Base-by-base conservation (phyloP, 2,113 vertebrate species). In the Tetrao urogallus region DNA sequence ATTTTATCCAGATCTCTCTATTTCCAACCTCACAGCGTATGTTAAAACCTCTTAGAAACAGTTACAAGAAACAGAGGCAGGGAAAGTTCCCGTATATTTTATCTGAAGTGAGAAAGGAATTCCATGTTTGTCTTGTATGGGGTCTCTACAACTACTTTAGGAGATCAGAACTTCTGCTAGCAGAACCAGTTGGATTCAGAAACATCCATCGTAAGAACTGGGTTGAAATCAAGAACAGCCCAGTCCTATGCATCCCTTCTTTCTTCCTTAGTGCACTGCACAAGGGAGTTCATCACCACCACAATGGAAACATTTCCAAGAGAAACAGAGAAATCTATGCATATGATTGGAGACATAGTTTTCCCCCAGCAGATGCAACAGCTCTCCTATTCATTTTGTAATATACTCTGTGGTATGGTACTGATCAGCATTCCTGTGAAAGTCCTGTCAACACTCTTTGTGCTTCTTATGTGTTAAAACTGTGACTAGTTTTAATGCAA, bases 131-230 rank as follows among this genome's bases (percentile, higher is more conserved):
- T 20, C 64, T 89, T 70, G 19, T 22, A 61, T 34, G 48, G 79
- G 14, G 30, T 89, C 71, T 86, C 61, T 43, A 54, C 21, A 88
- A 70, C 54, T 63, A 80, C 18, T 86, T 74, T 7, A 63, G 71
- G 69, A 83, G 69, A 77, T 10, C 24, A 74, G 79, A 88, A 93
- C 88, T 88, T 94, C 78, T 74, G 54, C 54, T 61, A 77, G 79
- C 34, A 45, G 30, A 90, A 91, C 50, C 38, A 86, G 64, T 2
- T 60, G 64, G 34, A 71, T 56, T 38, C 45, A 77, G 45, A 86
- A 90, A 74, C 30, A 85, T 66, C 6, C 67, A 63, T 45, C 57
- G 11, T 24, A 95, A 87, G 36, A 91, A 69, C 50, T 54, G 63
- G 19, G 14, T 42, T 74, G 36, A 63, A 82, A 79, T 10, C 43